These are phyloP conservation scores for Oscheius sp. DNA, from an alignment of 2,888 invertebrate species.

Conservation along the genomic window DNA sequence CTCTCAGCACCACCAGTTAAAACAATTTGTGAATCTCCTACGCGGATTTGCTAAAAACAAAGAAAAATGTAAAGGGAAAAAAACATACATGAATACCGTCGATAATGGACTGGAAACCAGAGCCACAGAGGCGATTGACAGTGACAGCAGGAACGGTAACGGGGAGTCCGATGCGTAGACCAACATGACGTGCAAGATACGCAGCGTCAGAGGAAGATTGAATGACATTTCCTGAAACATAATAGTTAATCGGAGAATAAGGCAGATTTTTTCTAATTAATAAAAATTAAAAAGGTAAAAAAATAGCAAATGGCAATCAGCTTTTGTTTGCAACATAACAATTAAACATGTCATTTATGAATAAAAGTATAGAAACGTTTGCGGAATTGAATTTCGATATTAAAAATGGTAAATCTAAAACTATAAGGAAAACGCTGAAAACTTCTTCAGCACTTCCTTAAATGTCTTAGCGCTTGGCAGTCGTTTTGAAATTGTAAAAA, in stretches of 20 bases:
- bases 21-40: conserved; percentile 43
- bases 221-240: conserved; percentile 64
- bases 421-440: too few relatives aligned
- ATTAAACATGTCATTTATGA: too few relatives aligned
- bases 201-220: conserved; percentile 85
- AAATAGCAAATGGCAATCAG: too few relatives aligned
- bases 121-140: conserved; percentile 92
- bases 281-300: background rate
- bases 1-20: conserved; percentile 80
- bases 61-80: background rate
- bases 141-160: conserved; percentile 83
- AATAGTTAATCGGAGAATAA: background rate
- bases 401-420: too few relatives aligned
- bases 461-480: too few relatives aligned
- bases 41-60: conserved; percentile 40
- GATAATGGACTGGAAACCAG: conserved; percentile 92
- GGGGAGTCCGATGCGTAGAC: conserved; percentile 84
- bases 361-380: too few relatives aligned
- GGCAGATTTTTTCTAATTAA: background rate
- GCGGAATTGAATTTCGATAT: too few relatives aligned
- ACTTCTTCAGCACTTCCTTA: too few relatives aligned
- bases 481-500: background rate
- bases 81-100: conserved; percentile 25
- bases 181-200: conserved; percentile 86
- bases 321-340: too few relatives aligned